Base-by-base conservation (phyloP, 2,113 vertebrate species). In the Lutjanus erythropterus region DNA sequence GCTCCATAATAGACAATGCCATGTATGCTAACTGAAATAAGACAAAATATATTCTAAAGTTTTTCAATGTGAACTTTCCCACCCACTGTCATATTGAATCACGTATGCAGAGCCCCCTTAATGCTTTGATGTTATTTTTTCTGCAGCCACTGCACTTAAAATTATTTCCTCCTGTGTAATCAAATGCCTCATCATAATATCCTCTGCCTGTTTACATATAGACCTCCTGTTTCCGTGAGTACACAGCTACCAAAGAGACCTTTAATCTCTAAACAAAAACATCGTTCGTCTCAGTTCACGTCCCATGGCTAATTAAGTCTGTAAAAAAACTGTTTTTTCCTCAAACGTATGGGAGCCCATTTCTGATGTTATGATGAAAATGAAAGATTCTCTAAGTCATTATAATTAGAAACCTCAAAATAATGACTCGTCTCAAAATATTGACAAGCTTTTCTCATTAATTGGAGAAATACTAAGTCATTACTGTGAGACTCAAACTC, bases 131-230 rank as follows among this genome's bases (percentile, higher is more conserved):
- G 83, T 52, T 78, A 42, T 58, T 81, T 80, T 74, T 35, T 23
- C n/a, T 6, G 6, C 62, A 35, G 44, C 58, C 23, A 23, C 53
- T 82, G n/a, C 2, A 23, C 59, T 71, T 73, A 56, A 72, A 78
- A 86, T 80, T 1, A 78, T 85, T 87, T 89, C 83, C 75, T 86
- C 64, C 71, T 6, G 21, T 83, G 80, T 90, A 89, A 89, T 88
- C 76, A 84, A 84, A 89, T 16, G 33, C 70, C 21, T 78, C 64
- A 65, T 58, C 84, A 84, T 78, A 87, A 92, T 88, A 91, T 90
- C 87, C 90, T 83, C 72, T 56, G 62, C 81, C 61, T 91, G 90
- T 92, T 94, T 92, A 89, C 81, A 78, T 49, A 16, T 50, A 65
- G 73, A 73, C 71, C 84, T 90, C 75, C 86, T 80, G 80, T 84